Percentiles rank a stretch among this genome's conserved stretches.
These are phyloP conservation scores for Petaurus breviceps DNA, from an alignment of 2,113 vertebrate species.

Conservation along the genomic window DNA sequence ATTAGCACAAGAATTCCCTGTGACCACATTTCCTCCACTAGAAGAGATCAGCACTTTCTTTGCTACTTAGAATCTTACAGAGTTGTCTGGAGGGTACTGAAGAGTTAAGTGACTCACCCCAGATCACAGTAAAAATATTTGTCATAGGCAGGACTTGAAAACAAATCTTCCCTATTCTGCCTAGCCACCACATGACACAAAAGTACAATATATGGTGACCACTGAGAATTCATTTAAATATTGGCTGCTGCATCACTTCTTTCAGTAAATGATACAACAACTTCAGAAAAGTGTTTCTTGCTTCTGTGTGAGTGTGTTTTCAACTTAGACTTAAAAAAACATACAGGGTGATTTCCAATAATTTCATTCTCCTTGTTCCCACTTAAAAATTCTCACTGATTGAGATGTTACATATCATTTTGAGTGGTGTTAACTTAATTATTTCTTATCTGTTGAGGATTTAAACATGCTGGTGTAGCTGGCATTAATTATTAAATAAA, in stretches of 20 bases:
- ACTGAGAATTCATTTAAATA: constrained; percentile 61
- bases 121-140: background rate
- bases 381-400: constrained; percentile 82
- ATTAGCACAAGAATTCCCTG: background rate
- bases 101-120: background rate
- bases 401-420: constrained; percentile 81
- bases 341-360: constrained; percentile 64
- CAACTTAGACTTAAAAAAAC: constrained; percentile 66
- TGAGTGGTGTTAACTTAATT: constrained; percentile 84
- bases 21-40: background rate
- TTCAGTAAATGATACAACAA: constrained; percentile 63
- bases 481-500: constrained; percentile 86
- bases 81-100: background rate
- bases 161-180: background rate
- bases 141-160: background rate
- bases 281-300: constrained; percentile 62
- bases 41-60: background rate
- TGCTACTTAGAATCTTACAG: background rate
- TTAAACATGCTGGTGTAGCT: constrained; percentile 79
- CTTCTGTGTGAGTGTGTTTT: constrained; percentile 70
- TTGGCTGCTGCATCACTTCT: constrained; percentile 55
- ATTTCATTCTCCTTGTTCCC: constrained; percentile 71
- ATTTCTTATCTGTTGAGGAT: constrained; percentile 84
- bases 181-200: background rate
- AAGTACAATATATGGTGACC: background rate